A percentile compares a stretch with the other conserved stretches of the same genome.
Conservation (phyloP, 2,113 vertebrate genomes). For the Amazona guildingii region DNA sequence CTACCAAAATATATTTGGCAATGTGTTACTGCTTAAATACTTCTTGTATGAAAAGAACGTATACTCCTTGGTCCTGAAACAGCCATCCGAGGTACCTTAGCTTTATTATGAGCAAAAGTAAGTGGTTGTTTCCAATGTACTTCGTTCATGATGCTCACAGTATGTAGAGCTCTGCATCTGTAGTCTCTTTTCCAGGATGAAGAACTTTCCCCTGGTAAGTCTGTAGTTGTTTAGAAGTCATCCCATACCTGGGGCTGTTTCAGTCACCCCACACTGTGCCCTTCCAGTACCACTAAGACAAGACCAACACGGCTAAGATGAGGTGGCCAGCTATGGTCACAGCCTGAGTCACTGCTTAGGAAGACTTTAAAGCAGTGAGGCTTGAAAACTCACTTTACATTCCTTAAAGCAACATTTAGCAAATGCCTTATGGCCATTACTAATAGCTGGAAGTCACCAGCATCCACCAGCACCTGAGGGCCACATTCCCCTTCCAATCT, state of each 20-base stretch:
- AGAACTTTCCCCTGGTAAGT: background rate
- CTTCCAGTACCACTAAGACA: background rate
- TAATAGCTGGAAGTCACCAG: background rate
- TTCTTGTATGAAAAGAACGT: background rate
- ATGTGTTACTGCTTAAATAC: background rate
- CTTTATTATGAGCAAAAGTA: background rate
- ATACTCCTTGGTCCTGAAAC: background rate
- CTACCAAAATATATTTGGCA: background rate
- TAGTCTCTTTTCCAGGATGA: background rate
- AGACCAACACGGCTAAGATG: background rate
- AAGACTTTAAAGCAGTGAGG: background rate
- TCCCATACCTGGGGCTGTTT: background rate
- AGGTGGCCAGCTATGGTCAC: background rate
- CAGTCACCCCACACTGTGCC: background rate
- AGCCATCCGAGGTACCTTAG: background rate
- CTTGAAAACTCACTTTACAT: background rate
- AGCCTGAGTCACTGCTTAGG: background rate
- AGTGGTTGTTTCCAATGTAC: background rate
- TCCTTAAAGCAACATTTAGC: background rate
- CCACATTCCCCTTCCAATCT: background rate
- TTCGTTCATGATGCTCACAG: background rate
- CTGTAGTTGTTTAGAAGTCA: background rate
- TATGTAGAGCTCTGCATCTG: background rate
- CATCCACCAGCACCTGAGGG: fast-evolving
- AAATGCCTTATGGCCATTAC: background rate